These are phyloP conservation scores for human (Homo sapiens) DNA, from an alignment of 2,113 vertebrate genomes.

Conservation along the genomic window DNA sequence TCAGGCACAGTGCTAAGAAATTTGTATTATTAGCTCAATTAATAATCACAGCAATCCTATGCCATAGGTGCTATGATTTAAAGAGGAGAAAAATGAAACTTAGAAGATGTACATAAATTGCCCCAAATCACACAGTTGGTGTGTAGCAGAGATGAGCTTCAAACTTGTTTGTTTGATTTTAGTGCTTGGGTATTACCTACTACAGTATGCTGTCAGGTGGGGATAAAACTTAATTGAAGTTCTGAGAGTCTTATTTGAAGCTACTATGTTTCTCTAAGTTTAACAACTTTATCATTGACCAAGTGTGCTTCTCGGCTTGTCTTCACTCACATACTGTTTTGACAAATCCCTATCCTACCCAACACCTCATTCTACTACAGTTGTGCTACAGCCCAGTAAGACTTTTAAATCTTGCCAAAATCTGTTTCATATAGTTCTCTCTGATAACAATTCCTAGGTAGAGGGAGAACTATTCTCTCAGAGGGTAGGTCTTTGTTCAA, in stretches of 20 bases:
- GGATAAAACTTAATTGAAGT: neutral
- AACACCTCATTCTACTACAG: conserved; percentile 27
- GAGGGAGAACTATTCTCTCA: conserved; percentile 30
- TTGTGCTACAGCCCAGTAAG: neutral
- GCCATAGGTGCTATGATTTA: conserved; percentile 18
- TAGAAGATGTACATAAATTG: neutral
- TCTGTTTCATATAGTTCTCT: neutral
- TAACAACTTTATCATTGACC: neutral
- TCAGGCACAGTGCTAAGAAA: neutral
- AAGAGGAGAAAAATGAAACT: neutral
- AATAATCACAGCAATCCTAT: neutral
- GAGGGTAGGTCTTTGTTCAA: conserved; percentile 61
- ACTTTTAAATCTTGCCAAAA: conserved; percentile 13
- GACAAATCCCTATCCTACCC: conserved; percentile 16
- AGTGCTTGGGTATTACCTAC: neutral
- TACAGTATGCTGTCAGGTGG: neutral
- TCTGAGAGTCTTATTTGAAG: conserved; percentile 43
- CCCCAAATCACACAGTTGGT: neutral
- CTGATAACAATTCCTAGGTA: neutral
- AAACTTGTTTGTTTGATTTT: conserved; percentile 23
- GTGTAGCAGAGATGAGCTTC: neutral
- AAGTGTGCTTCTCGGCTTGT: neutral
- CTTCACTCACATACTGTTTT: conserved; percentile 25
- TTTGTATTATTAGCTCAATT: conserved; percentile 25
- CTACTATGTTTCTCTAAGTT: conserved; percentile 28